Percentiles rank a stretch among this genome's conserved stretches.
These are phyloP conservation scores for Macrochelys suwanniensis DNA, from an alignment of 2,797 vertebrate species.

Conservation along the genomic window DNA sequence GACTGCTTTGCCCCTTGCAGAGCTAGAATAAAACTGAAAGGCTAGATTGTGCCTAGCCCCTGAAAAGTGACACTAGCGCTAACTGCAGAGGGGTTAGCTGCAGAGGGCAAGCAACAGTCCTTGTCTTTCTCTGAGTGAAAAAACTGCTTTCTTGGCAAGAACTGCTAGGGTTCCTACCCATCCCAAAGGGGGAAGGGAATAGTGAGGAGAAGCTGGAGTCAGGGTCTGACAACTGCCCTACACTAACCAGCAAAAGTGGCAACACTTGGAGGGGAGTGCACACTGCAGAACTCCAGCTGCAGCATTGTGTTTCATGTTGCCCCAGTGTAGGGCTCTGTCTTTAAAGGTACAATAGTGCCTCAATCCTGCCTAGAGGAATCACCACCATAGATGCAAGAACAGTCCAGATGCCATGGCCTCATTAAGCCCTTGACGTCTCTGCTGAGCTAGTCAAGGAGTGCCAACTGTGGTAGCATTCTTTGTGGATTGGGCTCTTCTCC, in stretches of 20 bases:
- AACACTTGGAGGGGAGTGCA: neutral
- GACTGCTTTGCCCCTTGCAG: neutral
- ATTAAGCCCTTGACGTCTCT: neutral
- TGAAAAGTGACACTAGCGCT: rapidly evolving
- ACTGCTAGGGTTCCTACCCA: rapidly evolving
- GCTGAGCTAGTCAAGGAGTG: neutral
- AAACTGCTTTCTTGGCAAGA: neutral
- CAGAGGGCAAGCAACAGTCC: neutral
- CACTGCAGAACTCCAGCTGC: neutral
- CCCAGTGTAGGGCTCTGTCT: too few relatives aligned
- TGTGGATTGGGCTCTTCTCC: neutral
- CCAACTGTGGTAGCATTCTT: rapidly evolving
- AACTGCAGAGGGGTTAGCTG: neutral
- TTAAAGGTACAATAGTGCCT: too few relatives aligned
- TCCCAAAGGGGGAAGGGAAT: neutral
- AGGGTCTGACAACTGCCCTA: neutral
- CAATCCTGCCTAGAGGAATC: neutral
- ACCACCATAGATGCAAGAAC: neutral
- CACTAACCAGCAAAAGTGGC: neutral
- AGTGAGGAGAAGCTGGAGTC: neutral
- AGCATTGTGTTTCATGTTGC: neutral
- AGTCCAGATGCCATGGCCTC: neutral
- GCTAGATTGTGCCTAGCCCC: neutral
- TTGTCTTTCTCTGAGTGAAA: neutral
- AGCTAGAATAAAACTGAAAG: neutral